Base-by-base conservation (phyloP, 2,797 vertebrate species). In the Hephaestus fuliginosus region DNA sequence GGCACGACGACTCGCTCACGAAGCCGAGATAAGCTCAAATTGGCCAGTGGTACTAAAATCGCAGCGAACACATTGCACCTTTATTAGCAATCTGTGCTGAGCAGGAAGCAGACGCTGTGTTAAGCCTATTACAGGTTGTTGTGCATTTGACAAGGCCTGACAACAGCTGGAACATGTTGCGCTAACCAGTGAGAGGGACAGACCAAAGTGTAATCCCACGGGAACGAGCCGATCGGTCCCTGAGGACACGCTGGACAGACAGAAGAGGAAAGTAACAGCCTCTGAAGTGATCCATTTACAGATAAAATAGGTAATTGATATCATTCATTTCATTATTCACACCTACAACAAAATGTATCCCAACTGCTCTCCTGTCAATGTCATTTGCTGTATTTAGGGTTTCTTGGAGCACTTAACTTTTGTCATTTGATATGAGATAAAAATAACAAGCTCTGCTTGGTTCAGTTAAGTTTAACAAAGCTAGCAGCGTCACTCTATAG, bases 61-160 rank as follows among this genome's bases (percentile, higher is more conserved):
- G 67, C 82, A 81, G 77, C 4, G 15, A 93, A 88, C 85, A 92
- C 85, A 84, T 78, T 85, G 86, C 80, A 87, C 84, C 83, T 92
- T 94, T 93, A 94, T 93, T 92, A 92, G 85, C 86, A 91, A 91
- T 94, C 89, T 92, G 92, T 72, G 76, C 74, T 55, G 85, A 67
- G 86, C 89, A 88, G 85, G 74, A 80, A 84, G 76, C 84, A 86
- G 87, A 87, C 56, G 64, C 76, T 74, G 77, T 53, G 88, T 72
- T 90, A 92, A 94, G 88, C 92, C 91, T 89, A 91, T 92, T 93
- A 91, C 85, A 84, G 77, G 84, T 91, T 88, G 84, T 81, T 91
- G 85, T 88, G 89, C 76, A 88, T 91, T 88, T 84, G 89, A 91
- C 83, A 61, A 78, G 88, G 81, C 73, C 83, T 80, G 83, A 85